These are phyloP conservation scores for Paramisgurnus dabryanus DNA, from an alignment of 2,113 vertebrate genomes.

Conservation along the genomic window DNA sequence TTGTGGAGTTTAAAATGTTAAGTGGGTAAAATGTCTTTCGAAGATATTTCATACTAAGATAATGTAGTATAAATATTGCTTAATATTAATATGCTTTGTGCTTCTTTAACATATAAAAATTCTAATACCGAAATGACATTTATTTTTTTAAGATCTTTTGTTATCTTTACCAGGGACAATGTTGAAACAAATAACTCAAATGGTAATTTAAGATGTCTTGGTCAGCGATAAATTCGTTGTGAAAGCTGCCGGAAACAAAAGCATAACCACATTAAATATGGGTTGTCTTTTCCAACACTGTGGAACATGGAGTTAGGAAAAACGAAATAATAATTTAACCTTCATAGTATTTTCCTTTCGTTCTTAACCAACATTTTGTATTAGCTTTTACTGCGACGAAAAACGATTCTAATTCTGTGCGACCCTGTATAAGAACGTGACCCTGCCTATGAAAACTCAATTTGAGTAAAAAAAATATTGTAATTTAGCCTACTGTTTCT, in stretches of 20 bases:
- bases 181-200: background rate
- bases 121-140: background rate
- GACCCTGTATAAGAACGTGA: too few relatives aligned
- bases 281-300: constrained; percentile 63
- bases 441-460: too few relatives aligned
- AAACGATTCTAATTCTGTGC: too few relatives aligned
- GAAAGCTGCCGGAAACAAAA: constrained; percentile 68
- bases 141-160: constrained; percentile 5
- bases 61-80: background rate
- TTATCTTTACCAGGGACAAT: background rate
- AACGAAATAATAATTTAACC: too few relatives aligned
- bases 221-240: constrained; percentile 62
- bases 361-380: too few relatives aligned
- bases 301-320: constrained; percentile 18
- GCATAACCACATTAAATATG: constrained; percentile 63
- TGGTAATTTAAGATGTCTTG: constrained; percentile 22
- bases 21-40: too few relatives aligned
- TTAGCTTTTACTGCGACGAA: too few relatives aligned
- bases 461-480: too few relatives aligned
- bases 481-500: too few relatives aligned
- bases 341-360: too few relatives aligned
- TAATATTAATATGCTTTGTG: background rate
- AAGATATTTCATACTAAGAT: too few relatives aligned
- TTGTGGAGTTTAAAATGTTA: background rate
- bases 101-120: background rate